Base-by-base conservation (phyloP, 2,113 vertebrate species). In the Anseranas semipalmata region DNA sequence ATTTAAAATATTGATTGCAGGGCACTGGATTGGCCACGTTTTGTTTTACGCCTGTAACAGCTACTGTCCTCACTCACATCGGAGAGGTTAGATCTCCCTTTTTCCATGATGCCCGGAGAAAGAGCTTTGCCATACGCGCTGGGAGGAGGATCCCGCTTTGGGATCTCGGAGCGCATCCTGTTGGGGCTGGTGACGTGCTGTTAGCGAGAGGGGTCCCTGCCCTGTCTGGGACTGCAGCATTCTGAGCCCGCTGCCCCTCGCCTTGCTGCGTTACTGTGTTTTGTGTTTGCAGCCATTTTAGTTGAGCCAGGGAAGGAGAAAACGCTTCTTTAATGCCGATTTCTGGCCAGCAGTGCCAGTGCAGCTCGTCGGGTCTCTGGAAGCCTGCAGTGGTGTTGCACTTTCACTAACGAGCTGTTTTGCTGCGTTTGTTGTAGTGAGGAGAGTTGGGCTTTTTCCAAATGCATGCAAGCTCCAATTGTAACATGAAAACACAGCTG, bases 1-100 rank as follows among this genome's bases (percentile, higher is more conserved):
- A 75, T 90, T 82, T 93, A 12, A 56, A 92, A 73, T 94, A 92
- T 85, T 62, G 95, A 97, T 93, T 89, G 85, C 52, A 19, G 50
- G 6, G 3, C 59, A 17, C 22, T 82, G 75, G 21, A 28, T 76
- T 35, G 45, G 73, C 66, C 9, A 5, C 58, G 17, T 22, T 56
- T 74, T 78, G 18, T 52, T 84, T 84, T n/a, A 25, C 53, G 87
- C 56, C 70, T 56, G 35, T 43, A 79, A 30, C 67, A 70, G 65
- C 65, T 62, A 52, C 30, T 20, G 4, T 43, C 45, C 52, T 89
- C 0, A 0, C 53, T 91, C 28, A 25, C 33, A 55, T 37, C 48
- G n/a, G 18, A 12, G 30, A 50, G 35, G 17, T 68, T n/a, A 63
- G 56, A 18, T 60, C 60, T 60, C 27, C 0, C 52, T 77, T 73